Base-by-base conservation (phyloP, 2,888 invertebrate species). In the Heliconius erato region DNA sequence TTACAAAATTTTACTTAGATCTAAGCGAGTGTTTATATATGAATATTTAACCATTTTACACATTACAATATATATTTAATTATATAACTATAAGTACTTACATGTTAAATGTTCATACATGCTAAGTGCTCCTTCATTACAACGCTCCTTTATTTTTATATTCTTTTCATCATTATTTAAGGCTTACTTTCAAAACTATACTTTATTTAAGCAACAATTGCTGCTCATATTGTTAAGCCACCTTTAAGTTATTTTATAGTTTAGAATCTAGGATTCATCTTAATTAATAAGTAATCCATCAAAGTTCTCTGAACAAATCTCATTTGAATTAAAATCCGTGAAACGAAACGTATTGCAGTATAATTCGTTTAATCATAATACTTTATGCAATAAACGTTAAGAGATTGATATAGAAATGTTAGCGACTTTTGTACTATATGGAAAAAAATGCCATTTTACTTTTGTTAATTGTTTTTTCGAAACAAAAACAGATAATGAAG, bases 211-310 rank as follows among this genome's bases (percentile, higher is more conserved):
- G 23, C n/a, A 16, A 0, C 12, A 23, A 40, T n/a, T 40, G 5
- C 12, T 71, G 12, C 40, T 40, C 12, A 69, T 69, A 69, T 12
- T 12, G 12, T 69, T n/a, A 69, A n/a, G 40, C 40, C 40, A 40
- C 35, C 35, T 40, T 9, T 32, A 40, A 40, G 40, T 0, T 69
- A 14, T 12, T 71, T 35, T n/a, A 40, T n/a, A 74, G 12, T 28
- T 35, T 32, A 59, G 12, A 35, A n/a, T 63, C 35, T 26, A 26
- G 16, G 26, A 16, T 76, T 63, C 11, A 76, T 63, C 40, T 40
- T 40, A 76, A 76, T 76, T 63, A 59, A 76, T 74, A 35, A 76
- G 14, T n/a, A 63, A 63, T 63, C 76, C 35, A 63, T 35, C n/a
- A 35, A 74, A 76, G 35, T 35, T 35, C 35, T 63, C n/a, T 40